A percentile compares a stretch with the other conserved stretches of the same genome.
Conservation (phyloP, 1,140 invertebrate species). For the Cherax destructor region DNA sequence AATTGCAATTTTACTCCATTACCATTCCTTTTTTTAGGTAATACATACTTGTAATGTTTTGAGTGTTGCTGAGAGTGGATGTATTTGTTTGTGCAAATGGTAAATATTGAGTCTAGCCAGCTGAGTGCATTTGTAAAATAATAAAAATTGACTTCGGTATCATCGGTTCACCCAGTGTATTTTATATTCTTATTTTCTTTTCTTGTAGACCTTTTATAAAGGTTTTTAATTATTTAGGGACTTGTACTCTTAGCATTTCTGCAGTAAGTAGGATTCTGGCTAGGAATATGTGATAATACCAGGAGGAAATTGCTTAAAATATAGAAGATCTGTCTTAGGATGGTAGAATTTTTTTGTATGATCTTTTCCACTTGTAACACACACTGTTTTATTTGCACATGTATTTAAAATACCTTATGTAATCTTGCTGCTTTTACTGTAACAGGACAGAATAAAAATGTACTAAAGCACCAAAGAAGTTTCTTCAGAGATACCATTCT, state of each 20-base stretch:
- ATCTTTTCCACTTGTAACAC: neutral
- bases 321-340: neutral
- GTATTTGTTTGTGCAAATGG: neutral
- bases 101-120: neutral
- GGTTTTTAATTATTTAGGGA: neutral
- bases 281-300: neutral
- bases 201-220: constrained; percentile 8
- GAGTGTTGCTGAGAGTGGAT: neutral
- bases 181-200: neutral
- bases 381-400: neutral
- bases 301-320: neutral
- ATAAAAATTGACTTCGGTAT: neutral
- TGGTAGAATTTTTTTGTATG: neutral
- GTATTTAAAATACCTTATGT: neutral
- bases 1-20: neutral
- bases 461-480: neutral
- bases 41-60: neutral
- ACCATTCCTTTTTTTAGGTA: neutral
- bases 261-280: neutral
- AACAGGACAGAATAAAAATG: neutral
- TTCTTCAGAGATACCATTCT: neutral
- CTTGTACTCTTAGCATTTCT: neutral
- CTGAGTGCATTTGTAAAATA: neutral
- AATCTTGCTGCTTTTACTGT: neutral
- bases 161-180: neutral